Evolutionary conservation across 2,888 invertebrate species (phyloP).

Genomic region (Isotomurus palustris): DNA sequence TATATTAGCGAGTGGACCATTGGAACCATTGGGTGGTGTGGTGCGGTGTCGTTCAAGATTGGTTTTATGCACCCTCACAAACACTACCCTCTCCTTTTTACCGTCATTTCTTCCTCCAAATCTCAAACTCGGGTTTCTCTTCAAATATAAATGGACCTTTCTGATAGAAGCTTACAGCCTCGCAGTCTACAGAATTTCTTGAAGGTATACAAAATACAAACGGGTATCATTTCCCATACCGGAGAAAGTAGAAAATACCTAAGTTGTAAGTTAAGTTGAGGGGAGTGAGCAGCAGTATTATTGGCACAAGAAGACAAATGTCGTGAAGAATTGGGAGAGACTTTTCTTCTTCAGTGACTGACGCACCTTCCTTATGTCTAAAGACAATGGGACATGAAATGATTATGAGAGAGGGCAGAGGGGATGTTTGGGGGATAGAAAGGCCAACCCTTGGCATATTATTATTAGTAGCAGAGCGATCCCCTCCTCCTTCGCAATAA

Average conservation of each 20-base stretch:
- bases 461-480: slow-evolving; percentile 7
- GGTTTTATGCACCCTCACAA: not conserved
- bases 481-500: slow-evolving; percentile 7
- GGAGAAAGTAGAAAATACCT: no score
- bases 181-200: no score
- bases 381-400: slow-evolving; percentile 26
- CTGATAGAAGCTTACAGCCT: no score
- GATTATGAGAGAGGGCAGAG: slow-evolving; percentile 11
- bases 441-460: not conserved
- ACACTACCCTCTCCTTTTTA: not conserved
- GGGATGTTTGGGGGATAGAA: not conserved
- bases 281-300: slow-evolving; percentile 12
- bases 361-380: no score
- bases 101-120: slow-evolving; percentile 2
- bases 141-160: not conserved
- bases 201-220: no score
- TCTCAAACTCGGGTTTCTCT: no score
- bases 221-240: no score
- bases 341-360: slow-evolving; percentile 26
- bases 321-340: slow-evolving; percentile 41
- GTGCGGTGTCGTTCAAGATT: not conserved
- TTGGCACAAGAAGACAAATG: slow-evolving; percentile 43
- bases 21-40: not conserved
- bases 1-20: slow-evolving; percentile 2
- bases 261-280: no score